phyloP scores from a whole-genome alignment of 2,888 invertebrate species.

The Drosophila vallismaia region DNA sequence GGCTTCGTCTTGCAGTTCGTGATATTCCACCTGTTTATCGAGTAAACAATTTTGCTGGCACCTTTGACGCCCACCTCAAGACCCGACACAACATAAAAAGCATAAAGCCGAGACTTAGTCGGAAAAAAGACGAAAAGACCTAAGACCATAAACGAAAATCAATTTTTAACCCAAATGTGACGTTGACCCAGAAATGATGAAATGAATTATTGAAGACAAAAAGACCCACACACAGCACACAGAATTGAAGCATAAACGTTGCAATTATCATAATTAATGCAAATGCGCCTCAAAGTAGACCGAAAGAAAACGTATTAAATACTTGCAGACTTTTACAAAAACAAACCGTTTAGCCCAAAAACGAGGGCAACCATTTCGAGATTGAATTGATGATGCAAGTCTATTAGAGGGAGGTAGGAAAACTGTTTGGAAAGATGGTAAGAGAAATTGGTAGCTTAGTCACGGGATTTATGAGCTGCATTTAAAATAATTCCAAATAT shows the following conservation, averaged over 20 bases:
- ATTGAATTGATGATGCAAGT: constrained; percentile 18
- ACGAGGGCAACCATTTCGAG: constrained; percentile 16
- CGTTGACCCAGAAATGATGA: constrained; percentile 65
- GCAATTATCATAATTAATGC: constrained; percentile 77
- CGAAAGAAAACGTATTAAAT: constrained; percentile 36
- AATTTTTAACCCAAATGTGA: constrained; percentile 74
- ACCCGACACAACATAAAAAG: constrained; percentile 37
- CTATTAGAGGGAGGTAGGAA: constrained; percentile 9
- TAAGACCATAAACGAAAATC: constrained; percentile 72
- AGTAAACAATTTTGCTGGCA: constrained; percentile 47
- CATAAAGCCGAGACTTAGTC: constrained; percentile 20
- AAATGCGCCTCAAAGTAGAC: constrained; percentile 58
- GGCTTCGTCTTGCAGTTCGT: constrained; percentile 12
- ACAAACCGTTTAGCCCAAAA: constrained; percentile 39
- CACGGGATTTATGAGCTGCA: constrained; percentile 5
- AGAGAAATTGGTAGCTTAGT: constrained; percentile 4
- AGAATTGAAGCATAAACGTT: constrained; percentile 63
- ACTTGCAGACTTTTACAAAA: constrained; percentile 28
- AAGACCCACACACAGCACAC: constrained; percentile 35
- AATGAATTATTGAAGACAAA: constrained; percentile 21
- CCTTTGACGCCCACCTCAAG: constrained; percentile 45
- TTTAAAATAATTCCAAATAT: background rate
- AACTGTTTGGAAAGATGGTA: constrained; percentile 14
- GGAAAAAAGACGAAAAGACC: constrained; percentile 22
- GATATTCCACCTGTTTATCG: constrained; percentile 44